phyloP scores from a whole-genome alignment of 1,140 invertebrate species.

The Drosophila rhopaloa region DNA sequence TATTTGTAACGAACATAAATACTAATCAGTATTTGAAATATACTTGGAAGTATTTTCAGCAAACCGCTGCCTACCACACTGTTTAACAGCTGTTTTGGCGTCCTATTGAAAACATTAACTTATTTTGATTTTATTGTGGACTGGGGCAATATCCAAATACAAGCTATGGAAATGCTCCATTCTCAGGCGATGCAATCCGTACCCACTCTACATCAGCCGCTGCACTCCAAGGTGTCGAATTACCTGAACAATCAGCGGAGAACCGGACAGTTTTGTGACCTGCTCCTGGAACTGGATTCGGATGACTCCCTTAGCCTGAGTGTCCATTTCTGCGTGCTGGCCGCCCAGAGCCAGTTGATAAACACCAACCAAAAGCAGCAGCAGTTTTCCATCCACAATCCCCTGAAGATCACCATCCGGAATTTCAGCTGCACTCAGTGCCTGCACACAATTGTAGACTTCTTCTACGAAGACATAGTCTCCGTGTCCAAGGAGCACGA shows the following conservation, averaged over 20 bases:
- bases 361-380: conserved; percentile 73
- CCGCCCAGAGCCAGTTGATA: conserved; percentile 75
- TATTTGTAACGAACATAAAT: conserved; percentile 8
- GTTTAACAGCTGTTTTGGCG: conserved; percentile 22
- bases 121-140: conserved; percentile 16
- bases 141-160: neutral
- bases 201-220: conserved; percentile 71
- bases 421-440: conserved; percentile 72
- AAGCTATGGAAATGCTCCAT: conserved; percentile 17
- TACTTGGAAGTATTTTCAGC: neutral
- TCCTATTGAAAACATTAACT: conserved; percentile 11
- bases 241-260: conserved; percentile 76
- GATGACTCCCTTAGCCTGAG: conserved; percentile 54
- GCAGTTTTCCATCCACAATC: conserved; percentile 82
- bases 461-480: conserved; percentile 80
- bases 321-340: conserved; percentile 79
- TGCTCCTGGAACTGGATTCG: conserved; percentile 69
- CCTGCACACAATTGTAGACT: conserved; percentile 77
- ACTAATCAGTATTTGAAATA: neutral
- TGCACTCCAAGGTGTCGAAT: conserved; percentile 79
- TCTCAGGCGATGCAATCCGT: conserved; percentile 21
- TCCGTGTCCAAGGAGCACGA: conserved; percentile 78
- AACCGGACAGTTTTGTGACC: conserved; percentile 76
- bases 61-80: neutral
- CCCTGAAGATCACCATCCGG: conserved; percentile 72